Base-by-base conservation (phyloP, 2,113 vertebrate species). In the Cromileptes altivelis region DNA sequence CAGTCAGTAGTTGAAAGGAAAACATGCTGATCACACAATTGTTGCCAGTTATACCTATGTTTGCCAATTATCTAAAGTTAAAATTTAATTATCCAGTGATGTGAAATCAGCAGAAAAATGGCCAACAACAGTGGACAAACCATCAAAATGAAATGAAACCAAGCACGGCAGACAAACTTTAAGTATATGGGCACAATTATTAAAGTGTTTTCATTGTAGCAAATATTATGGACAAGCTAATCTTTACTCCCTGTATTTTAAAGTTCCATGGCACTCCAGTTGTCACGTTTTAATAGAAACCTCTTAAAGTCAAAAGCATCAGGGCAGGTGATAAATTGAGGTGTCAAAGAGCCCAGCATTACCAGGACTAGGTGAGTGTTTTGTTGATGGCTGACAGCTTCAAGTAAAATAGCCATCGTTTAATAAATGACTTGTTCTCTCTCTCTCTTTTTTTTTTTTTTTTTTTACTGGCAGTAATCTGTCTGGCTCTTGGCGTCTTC, bases 341-440 rank as follows among this genome's bases (percentile, higher is more conserved):
- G 68, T 70, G 85, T 89, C 82, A 81, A 73, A 78, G 64, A 60
- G 45, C 9, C 25, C 23, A 13, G 71, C 74, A 76, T 85, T 56
- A 70, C 56, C 19, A 65, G n/a, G 75, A 78, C 53, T 47, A 61
- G 65, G 61, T 60, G 79, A 58, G 68, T 49, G 61, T 60, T 82
- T 81, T 84, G 82, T 75, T 78, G 82, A 79, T 82, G 74, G 65
- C 86, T 69, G 61, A 81, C 72, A 90, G 87, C 73, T 76, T 81
- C 52, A 75, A 85, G 63, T 87, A 78, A 79, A 86, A 81, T 73
- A 78, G 77, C 80, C 71, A 81, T 78, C 37, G 25, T 89, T 89
- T 87, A 91, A 92, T 90, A 90, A 92, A 90, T 80, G 30, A 85
- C 79, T 85, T 25, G 75, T 75, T 82, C 82, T 83, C 56, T 65